Base-by-base conservation (phyloP, 2,888 invertebrate genomes). In the Andrena hattorfiana region DNA sequence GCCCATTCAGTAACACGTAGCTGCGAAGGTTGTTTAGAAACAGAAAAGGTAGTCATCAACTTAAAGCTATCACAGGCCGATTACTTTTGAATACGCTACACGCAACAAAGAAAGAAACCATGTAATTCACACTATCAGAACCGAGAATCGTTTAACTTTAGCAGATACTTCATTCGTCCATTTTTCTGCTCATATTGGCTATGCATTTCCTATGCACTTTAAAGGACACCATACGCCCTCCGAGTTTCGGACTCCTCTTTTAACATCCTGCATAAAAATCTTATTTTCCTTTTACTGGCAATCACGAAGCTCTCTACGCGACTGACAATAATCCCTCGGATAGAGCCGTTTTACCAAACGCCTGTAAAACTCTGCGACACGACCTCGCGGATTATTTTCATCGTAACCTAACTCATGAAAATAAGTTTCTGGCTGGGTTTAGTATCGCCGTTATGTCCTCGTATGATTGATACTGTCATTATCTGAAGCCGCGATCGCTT, bases 391-490 rank as follows among this genome's bases (percentile, higher is more conserved):
- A 72, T 77, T 76, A 84, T 76, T 81, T 73, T 73, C 48, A 28
- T 59, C 68, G 54, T 51, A 64, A 60, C 32, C 51, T 20, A 60
- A 56, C 48, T 54, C 75, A 42, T 64, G 62, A 63, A 67, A 77
- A 54, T 68, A 79, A 81, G 63, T 59, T 75, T 59, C 20, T 16
- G 13, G 20, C 16, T n/a, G 23, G 48, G 28, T 26, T 76, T 72
- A 71, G n/a, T 74, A 60, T 54, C 62, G 28, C 32, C 63, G 69
- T 85, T 76, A 76, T 32, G 64, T 68, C 56, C 66, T 51, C 67
- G 77, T 77, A 81, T 86, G 84, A 86, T 87, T 76, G 82, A 86
- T 82, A 86, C 56, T 76, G 77, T 77, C 81, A 77, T 87, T 88
- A 87, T 77, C 74, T 23, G 54, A 81, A 85, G 79, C 79, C 72